phyloP scores from a whole-genome alignment of 1,140 invertebrate species.

The Sarcophaga bullata region DNA sequence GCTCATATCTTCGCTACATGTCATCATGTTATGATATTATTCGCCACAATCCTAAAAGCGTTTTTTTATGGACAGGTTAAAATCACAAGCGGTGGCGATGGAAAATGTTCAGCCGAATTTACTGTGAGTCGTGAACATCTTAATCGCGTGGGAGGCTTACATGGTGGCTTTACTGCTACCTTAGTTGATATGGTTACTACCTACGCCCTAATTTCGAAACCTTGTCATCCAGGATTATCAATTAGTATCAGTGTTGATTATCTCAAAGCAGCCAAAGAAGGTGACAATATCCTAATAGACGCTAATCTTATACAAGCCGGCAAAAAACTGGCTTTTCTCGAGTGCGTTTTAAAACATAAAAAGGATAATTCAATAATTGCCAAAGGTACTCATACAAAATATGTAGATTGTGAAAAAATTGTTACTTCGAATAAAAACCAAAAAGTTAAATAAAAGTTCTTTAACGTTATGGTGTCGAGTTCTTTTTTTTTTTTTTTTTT shows the following conservation, averaged over 20 bases:
- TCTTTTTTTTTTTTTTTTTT: not conserved
- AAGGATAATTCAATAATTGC: no score
- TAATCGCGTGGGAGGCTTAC: conserved; percentile 79
- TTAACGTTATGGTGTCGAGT: no score
- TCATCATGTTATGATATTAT: no score
- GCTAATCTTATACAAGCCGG: conserved; percentile 82
- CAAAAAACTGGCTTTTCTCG: conserved; percentile 81
- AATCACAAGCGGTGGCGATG: conserved; percentile 75
- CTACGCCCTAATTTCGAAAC: conserved; percentile 78
- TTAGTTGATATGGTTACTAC: conserved; percentile 87
- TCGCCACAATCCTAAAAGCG: no score
- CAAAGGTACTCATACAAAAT: conserved; percentile 67
- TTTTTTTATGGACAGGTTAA: conserved; percentile 69
- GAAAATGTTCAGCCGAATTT: conserved; percentile 79
- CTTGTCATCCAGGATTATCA: conserved; percentile 75
- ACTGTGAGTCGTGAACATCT: conserved; percentile 79
- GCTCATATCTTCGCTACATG: no score
- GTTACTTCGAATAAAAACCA: no score
- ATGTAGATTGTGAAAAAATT: no score
- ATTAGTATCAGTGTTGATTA: conserved; percentile 81
- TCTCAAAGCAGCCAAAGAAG: conserved; percentile 77
- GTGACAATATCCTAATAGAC: conserved; percentile 83
- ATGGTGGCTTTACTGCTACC: conserved; percentile 85
- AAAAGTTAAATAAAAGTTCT: no score
- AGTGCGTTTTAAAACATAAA: conserved; percentile 79